Evolutionary conservation across 2,888 invertebrate genomes (phyloP).

Genomic region (Drosophila planitibia): DNA sequence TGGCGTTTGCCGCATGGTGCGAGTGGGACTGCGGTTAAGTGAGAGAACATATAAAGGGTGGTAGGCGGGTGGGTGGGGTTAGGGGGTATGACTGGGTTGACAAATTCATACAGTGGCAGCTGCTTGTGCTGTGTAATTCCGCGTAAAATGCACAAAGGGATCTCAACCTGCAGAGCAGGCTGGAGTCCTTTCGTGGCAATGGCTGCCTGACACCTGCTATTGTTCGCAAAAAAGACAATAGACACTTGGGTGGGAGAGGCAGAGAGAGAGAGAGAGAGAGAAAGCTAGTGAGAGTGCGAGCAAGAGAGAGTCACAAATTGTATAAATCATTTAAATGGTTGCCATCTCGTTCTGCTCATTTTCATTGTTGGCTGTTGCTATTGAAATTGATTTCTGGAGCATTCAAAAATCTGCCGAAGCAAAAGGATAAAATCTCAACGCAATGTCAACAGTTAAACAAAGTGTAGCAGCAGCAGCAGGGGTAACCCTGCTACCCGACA

Average conservation of each 20-base stretch:
- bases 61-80: background rate
- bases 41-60: background rate
- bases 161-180: conserved; percentile 33
- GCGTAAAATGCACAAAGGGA: conserved; percentile 81
- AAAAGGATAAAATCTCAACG: conserved; percentile 36
- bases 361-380: conserved; percentile 20
- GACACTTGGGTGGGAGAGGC: conserved; percentile 20
- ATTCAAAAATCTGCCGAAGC: conserved; percentile 36
- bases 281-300: background rate
- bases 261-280: conserved; percentile 6
- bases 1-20: conserved; percentile 68
- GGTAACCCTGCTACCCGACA: background rate
- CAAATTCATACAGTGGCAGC: conserved; percentile 47
- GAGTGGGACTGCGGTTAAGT: conserved; percentile 32
- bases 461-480: conserved; percentile 3
- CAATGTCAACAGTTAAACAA: conserved; percentile 37
- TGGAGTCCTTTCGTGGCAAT: background rate
- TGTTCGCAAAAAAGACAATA: conserved; percentile 73
- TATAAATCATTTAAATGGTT: conserved; percentile 50
- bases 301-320: conserved; percentile 9
- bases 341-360: conserved; percentile 12
- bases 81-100: conserved; percentile 11
- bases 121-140: conserved; percentile 77
- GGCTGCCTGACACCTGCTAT: conserved; percentile 74
- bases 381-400: conserved; percentile 55